Evolutionary conservation across 1,140 invertebrate species (phyloP).

Genomic region (Drosophila pallidifrons): DNA sequence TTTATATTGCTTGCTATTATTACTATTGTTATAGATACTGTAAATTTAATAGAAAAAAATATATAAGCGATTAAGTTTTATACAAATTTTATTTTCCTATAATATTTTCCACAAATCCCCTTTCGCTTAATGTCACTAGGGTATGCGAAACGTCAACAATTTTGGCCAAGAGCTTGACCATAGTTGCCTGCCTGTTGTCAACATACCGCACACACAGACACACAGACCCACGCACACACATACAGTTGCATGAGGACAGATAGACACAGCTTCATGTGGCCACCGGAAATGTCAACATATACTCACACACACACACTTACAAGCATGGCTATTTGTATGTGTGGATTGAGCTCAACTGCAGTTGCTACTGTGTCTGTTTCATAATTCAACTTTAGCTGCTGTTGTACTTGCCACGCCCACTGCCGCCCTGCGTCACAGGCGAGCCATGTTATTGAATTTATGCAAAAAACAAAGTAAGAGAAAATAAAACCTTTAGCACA

Average conservation of each 20-base stretch:
- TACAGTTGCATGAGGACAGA: constrained; percentile 9
- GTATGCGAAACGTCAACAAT: constrained; percentile 46
- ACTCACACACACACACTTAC: constrained; percentile 5
- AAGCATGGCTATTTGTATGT: constrained; percentile 15
- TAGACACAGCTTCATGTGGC: constrained; percentile 42
- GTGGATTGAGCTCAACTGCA: constrained; percentile 22
- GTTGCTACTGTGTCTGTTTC: constrained; percentile 43
- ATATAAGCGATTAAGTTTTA: no score
- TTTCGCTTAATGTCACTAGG: not conserved
- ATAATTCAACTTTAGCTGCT: constrained; percentile 58
- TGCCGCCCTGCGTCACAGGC: not conserved
- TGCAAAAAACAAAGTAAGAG: constrained; percentile 20
- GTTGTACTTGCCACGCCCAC: constrained; percentile 43
- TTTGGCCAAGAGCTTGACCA: constrained; percentile 43
- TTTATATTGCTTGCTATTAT: no score
- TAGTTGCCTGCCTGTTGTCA: constrained; percentile 48
- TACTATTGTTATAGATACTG: no score
- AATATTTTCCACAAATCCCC: not conserved
- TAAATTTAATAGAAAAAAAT: no score
- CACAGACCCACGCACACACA: constrained; percentile 17
- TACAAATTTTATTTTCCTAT: not conserved
- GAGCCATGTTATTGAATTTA: constrained; percentile 41
- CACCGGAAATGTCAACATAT: constrained; percentile 55
- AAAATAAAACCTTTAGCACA: constrained; percentile 26
- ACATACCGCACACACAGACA: constrained; percentile 29